Conservation (phyloP, 2,113 vertebrate genomes). For the Probosciger aterrimus region DNA sequence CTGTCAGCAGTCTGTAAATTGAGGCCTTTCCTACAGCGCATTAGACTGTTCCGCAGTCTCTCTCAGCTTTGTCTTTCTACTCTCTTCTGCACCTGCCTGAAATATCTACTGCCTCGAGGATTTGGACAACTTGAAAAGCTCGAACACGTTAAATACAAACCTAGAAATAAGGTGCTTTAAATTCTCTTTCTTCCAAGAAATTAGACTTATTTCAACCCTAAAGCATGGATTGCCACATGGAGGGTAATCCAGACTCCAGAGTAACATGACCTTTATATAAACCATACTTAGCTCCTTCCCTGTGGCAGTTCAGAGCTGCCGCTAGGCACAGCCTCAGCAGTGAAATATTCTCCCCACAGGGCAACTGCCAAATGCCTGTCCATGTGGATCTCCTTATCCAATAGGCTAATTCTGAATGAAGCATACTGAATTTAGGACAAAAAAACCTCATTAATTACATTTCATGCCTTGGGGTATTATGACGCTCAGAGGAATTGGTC, state of each 20-base stretch:
- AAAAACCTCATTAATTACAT: neutral
- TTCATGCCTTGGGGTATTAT: neutral
- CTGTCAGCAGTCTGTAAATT: neutral
- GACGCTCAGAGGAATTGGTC: neutral
- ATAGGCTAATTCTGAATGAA: neutral
- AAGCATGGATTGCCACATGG: neutral
- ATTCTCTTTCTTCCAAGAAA: neutral
- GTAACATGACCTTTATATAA: neutral
- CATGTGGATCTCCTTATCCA: neutral
- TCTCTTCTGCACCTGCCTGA: neutral
- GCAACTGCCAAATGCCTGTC: fast-evolving
- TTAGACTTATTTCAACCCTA: neutral
- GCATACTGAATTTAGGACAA: neutral
- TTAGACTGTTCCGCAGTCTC: neutral
- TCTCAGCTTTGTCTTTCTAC: neutral
- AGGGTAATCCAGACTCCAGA: neutral
- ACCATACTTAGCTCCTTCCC: neutral
- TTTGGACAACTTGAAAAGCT: neutral
- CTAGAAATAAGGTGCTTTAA: neutral
- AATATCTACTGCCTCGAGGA: neutral
- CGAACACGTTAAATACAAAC: neutral
- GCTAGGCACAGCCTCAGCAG: neutral
- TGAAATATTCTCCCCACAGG: fast-evolving
- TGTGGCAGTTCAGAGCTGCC: neutral
- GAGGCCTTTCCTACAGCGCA: neutral